Base-by-base conservation (phyloP, 2,888 invertebrate species). In the Myathropa florea region DNA sequence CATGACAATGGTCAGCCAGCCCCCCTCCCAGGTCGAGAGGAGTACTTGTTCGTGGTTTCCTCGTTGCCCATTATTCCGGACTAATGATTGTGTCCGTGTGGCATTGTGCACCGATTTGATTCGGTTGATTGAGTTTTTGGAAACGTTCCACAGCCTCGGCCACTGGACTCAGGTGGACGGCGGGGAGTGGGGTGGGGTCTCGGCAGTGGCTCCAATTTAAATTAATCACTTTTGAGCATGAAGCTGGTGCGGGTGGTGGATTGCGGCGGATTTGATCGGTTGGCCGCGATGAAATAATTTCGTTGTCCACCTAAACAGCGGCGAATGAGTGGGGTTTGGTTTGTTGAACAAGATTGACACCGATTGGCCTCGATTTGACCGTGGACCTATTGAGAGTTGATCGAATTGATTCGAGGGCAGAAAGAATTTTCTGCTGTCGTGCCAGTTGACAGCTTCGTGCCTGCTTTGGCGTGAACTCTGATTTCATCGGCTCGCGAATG, bases 91-190 rank as follows among this genome's bases (percentile, higher is more conserved):
- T 60, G 70, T 55, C 7, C 46, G 53, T 59, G 65, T 64, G 72
- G 67, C 61, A 72, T 81, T 85, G 82, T 72, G 68, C 28, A 30
- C 21, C 73, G 82, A 85, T 85, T 85, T 82, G 82, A 78, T 68
- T 59, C 64, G 85, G 73, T 82, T 85, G 85, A 85, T 85, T 77
- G 82, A 82, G 77, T 78, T 85, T 85, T 78, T 78, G 81, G 81
- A 85, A 77, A 77, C 57, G 61, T 80, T 80, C n/a, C n/a, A n/a
- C n/a, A n/a, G n/a, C n/a, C 72, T 80, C 75, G 70, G 73, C 61
- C 70, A 59, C 73, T 72, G 61, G 65, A 65, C 64, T 84, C 84
- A 84, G 81, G 81, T 84, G 84, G 57, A 76, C 39, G 53, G 26
- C 12, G 61, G 55, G 39, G 30, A 24, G 46, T 4, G 18, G n/a